Conservation (phyloP, 2,113 vertebrate genomes). For the Oncorhynchus masou region DNA sequence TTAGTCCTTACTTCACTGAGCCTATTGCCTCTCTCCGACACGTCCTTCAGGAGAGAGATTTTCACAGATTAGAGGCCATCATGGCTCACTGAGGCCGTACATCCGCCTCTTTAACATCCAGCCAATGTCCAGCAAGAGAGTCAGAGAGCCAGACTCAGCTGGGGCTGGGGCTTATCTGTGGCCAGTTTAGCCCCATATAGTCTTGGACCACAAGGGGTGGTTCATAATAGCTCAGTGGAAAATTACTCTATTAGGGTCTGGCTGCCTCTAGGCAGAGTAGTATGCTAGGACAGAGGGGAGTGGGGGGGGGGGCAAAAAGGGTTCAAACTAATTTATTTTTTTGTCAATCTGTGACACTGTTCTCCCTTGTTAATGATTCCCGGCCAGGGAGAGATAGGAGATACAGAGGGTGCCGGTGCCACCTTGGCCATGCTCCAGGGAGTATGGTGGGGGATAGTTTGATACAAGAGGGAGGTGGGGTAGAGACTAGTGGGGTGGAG, state of each 20-base stretch:
- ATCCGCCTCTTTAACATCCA: neutral
- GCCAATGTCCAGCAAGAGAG: neutral
- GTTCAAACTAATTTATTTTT: slow-evolving; percentile 36
- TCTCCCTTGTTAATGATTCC: slow-evolving; percentile 49
- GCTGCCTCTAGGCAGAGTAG: slow-evolving; percentile 7
- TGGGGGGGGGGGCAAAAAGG: slow-evolving; percentile 6
- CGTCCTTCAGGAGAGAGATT: neutral
- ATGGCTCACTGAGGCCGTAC: neutral
- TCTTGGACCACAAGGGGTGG: slow-evolving; percentile 1
- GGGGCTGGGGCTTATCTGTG: no score
- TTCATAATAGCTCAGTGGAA: slow-evolving; percentile 20
- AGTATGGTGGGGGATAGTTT: slow-evolving; percentile 23
- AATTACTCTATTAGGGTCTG: slow-evolving; percentile 1
- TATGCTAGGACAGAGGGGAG: neutral
- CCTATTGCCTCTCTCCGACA: slow-evolving; percentile 8
- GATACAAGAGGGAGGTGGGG: slow-evolving; percentile 10
- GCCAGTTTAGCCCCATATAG: no score
- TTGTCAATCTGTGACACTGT: slow-evolving; percentile 32
- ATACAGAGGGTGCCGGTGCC: slow-evolving; percentile 12
- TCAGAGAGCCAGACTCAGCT: neutral
- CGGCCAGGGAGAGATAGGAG: slow-evolving; percentile 10
- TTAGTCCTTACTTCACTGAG: slow-evolving; percentile 13
- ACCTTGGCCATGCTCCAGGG: slow-evolving; percentile 42
- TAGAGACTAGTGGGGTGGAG: neutral
- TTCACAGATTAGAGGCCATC: neutral